These are phyloP conservation scores for Brachystomella parvula DNA, from an alignment of 1,140 invertebrate genomes.

Conservation along the genomic window DNA sequence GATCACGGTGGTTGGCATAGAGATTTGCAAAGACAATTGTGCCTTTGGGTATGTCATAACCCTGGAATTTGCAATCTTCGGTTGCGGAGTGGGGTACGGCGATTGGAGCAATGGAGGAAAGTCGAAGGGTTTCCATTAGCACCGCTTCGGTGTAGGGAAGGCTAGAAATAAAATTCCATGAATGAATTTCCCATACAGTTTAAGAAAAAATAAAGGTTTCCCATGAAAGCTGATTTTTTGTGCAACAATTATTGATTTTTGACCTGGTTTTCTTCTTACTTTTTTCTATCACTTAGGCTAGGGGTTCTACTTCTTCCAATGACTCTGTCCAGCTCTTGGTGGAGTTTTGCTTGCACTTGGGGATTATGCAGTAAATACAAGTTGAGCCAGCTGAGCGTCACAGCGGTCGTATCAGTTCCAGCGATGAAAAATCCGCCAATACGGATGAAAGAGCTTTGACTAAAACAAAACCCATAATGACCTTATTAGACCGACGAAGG, in stretches of 20 bases:
- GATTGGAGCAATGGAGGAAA: neutral
- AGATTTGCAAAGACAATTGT: constrained; percentile 11
- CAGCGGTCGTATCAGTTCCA: neutral
- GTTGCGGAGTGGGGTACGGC: neutral
- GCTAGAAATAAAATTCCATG: no score
- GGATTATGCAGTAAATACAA: neutral
- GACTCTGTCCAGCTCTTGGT: neutral
- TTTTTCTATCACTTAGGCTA: neutral
- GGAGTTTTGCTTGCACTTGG: neutral
- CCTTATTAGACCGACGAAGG: no score
- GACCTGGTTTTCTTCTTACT: neutral
- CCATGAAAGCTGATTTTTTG: neutral
- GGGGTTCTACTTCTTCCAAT: neutral
- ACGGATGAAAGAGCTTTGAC: neutral
- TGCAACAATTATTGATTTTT: neutral
- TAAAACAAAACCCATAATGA: no score
- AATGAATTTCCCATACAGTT: no score
- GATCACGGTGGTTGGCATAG: neutral
- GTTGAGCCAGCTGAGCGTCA: neutral
- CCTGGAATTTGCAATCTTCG: neutral
- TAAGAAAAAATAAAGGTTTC: neutral
- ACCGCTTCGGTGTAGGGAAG: neutral
- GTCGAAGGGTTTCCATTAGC: no score
- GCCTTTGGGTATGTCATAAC: constrained; percentile 9
- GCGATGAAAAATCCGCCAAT: neutral